Evolutionary conservation across 1,140 invertebrate species (phyloP), one percentile per base, ranked within the genome.

Genomic region (Trichonephila inaurata): DNA sequence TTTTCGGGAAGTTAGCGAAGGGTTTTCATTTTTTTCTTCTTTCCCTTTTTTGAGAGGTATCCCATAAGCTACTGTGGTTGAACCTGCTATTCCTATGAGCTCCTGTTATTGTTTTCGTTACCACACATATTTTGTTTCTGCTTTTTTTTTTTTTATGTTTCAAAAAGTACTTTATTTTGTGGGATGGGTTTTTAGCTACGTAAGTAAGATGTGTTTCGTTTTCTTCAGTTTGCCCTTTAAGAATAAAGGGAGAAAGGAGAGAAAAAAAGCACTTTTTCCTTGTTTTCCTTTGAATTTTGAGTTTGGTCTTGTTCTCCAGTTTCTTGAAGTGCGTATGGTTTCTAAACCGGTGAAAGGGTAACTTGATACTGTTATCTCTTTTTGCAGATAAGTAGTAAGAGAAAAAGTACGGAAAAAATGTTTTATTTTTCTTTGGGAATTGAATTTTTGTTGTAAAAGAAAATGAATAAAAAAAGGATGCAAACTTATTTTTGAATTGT

Each of bases 41-140:
- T 28, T 28, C 24, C 1, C 16, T 40, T 40, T 40, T 40, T 40
- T 40, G 33, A 16, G 10, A 85, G 60, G 60, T 87, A 33, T 33
- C 85, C 60, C 58, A 51, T 33, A 62, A 86, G 83, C 60, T 21
- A 12, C 14, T 87, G 85, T 21, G 85, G 85, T 62, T 60, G 3
- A 87, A 62, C 60, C 51, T 85, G 21, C 18, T 44, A n/a, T 85
- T 60, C 83, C 5, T 72, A 24, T 33, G n/a, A 24, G 12, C 16
- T 33, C 12, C 28, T 58, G 81, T 83, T 83, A 83, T 83, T 83
- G 81, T 83, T 83, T 83, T 83, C 81, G 40, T 83, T 58, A 58
- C 81, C 24, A 33, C 1, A 33, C 1, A 72, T 72, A 72, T 72
- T 72, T 72, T 28, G 10, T 24, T 72, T 33, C 28, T 28, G 3